These are phyloP conservation scores for Tinamus major DNA, from an alignment of 2,797 vertebrate species.

Conservation along the genomic window DNA sequence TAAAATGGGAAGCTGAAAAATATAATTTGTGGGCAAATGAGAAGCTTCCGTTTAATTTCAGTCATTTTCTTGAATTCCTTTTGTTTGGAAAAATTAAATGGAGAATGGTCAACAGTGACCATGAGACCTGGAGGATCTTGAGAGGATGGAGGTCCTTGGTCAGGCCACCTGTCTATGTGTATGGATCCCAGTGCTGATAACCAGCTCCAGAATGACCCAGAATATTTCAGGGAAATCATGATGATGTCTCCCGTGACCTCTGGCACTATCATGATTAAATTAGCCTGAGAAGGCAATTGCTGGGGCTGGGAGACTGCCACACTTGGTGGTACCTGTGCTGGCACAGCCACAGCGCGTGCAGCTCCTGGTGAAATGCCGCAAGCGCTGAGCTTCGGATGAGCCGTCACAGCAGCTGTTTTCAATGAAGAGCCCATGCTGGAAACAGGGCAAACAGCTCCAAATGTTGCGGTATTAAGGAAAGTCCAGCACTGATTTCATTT, in stretches of 20 bases:
- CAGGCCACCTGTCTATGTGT: not conserved
- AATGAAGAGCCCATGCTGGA: not conserved
- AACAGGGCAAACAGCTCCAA: not conserved
- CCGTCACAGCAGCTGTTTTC: not conserved
- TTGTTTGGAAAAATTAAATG: not conserved
- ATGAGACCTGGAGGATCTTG: not conserved
- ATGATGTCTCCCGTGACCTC: not conserved
- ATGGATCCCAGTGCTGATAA: not conserved
- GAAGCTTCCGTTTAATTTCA: conserved; percentile 47
- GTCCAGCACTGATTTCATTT: not conserved
- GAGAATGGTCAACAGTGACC: not conserved
- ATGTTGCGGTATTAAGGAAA: not conserved
- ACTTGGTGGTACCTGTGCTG: rapidly evolving
- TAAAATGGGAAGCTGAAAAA: conserved; percentile 54
- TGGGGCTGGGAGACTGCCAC: no score
- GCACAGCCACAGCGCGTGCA: not conserved
- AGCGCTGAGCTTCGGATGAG: rapidly evolving
- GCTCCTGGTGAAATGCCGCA: not conserved
- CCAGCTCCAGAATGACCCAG: not conserved
- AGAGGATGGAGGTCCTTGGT: not conserved
- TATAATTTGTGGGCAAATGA: conserved; percentile 62
- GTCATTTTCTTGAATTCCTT: not conserved
- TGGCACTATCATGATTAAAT: not conserved
- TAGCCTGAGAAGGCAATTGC: not conserved
- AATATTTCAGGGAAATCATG: not conserved